Percentiles rank a stretch among this genome's conserved stretches.
Conservation (phyloP, 2,797 vertebrate genomes). For the Dendrocincla fuliginosa region DNA sequence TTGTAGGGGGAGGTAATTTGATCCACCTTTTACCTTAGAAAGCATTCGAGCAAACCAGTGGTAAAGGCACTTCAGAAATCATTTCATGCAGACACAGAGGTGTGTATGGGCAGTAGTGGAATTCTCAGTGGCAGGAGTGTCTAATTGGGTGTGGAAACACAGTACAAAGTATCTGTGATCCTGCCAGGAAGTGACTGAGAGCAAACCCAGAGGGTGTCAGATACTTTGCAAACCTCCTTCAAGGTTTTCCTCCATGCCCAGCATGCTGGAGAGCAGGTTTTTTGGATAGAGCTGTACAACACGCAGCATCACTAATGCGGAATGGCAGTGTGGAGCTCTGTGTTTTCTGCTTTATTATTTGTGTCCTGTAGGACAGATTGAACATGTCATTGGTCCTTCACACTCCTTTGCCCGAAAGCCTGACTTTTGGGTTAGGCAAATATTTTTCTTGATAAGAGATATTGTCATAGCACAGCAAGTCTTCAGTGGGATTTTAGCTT, state of each 20-base stretch:
- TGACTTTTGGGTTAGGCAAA: background rate
- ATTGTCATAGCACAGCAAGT: background rate
- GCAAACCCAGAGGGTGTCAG: background rate
- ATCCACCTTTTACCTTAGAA: background rate
- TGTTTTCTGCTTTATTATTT: background rate
- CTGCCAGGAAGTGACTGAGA: background rate
- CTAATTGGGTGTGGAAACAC: background rate
- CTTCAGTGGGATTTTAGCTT: background rate
- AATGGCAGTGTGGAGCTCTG: accelerated
- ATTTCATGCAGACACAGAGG: background rate
- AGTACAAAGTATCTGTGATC: background rate
- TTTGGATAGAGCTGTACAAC: background rate
- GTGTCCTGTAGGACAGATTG: background rate
- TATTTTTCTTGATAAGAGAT: background rate
- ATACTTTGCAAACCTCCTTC: background rate
- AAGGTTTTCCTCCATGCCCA: background rate
- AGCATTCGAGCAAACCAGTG: background rate
- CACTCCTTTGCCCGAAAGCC: background rate
- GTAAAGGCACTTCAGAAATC: background rate
- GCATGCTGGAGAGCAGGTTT: background rate
- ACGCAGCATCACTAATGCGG: background rate
- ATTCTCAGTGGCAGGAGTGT: background rate
- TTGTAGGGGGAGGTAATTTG: background rate
- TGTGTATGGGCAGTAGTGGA: background rate
- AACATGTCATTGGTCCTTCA: background rate